These are phyloP conservation scores for Desoria tigrina DNA, from an alignment of 2,888 invertebrate species.

Conservation along the genomic window DNA sequence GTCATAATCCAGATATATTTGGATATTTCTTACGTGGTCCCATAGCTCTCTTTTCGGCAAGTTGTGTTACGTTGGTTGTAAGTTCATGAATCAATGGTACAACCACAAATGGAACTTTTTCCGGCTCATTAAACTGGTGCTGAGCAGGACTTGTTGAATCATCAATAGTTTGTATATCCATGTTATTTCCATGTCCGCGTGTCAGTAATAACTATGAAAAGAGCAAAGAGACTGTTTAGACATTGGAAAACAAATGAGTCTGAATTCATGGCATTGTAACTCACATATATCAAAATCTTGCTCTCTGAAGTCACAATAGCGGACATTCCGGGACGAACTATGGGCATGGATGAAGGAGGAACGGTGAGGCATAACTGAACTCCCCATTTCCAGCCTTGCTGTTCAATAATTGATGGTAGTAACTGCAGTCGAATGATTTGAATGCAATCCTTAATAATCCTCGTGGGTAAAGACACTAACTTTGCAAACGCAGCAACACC, in stretches of 20 bases:
- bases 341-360: constrained; percentile 80
- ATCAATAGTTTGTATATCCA: constrained; percentile 33
- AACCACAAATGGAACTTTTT: constrained; percentile 66
- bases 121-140: constrained; percentile 27
- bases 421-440: constrained; percentile 78
- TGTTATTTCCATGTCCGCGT: constrained; percentile 58
- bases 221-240: constrained; percentile 12
- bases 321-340: constrained; percentile 86
- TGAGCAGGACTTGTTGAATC: neutral
- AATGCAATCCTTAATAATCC: constrained; percentile 87
- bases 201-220: constrained; percentile 70
- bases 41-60: constrained; percentile 75
- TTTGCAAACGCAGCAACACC: constrained; percentile 82
- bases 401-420: constrained; percentile 57
- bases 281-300: constrained; percentile 90
- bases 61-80: constrained; percentile 78
- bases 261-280: constrained; percentile 57
- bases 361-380: constrained; percentile 90
- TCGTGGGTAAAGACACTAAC: constrained; percentile 78
- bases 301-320: constrained; percentile 80
- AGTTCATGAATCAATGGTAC: constrained; percentile 89
- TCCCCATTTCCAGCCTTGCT: constrained; percentile 76
- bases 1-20: too few species aligned
- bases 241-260: neutral
- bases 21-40: constrained; percentile 53